phyloP scores from a whole-genome alignment of 2,888 invertebrate species.

The Pardosa pseudoannulata region DNA sequence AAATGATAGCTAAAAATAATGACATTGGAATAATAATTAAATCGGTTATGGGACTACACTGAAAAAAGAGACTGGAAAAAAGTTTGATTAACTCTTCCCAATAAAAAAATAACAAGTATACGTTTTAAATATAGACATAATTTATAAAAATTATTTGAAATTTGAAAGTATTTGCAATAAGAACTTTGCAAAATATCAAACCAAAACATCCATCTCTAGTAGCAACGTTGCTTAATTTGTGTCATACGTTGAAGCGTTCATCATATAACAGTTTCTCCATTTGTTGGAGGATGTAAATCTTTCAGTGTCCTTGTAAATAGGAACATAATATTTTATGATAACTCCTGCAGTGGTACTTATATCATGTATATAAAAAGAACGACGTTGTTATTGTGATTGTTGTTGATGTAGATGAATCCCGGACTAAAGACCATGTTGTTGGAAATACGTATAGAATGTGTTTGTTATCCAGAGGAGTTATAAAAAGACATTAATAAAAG shows the following conservation, averaged over 20 bases:
- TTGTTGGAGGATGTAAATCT: neutral
- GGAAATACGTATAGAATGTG: neutral
- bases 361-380: neutral
- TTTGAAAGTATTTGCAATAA: too few species aligned
- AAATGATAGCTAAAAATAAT: too few species aligned
- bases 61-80: too few species aligned
- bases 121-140: too few species aligned
- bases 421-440: neutral
- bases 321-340: slow-evolving; percentile 16
- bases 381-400: neutral
- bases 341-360: slow-evolving; percentile 10
- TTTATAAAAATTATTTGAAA: too few species aligned
- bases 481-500: neutral
- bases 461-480: neutral
- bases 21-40: too few species aligned
- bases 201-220: neutral
- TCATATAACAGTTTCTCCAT: neutral
- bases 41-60: too few species aligned
- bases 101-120: too few species aligned
- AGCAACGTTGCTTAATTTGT: neutral
- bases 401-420: neutral
- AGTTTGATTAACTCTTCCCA: too few species aligned
- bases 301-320: slow-evolving; percentile 4
- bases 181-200: too few species aligned
- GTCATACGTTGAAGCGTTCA: neutral